Percentiles rank a stretch among this genome's conserved stretches.
These are phyloP conservation scores for Chauna torquata DNA, from an alignment of 2,113 vertebrate genomes.

Conservation along the genomic window DNA sequence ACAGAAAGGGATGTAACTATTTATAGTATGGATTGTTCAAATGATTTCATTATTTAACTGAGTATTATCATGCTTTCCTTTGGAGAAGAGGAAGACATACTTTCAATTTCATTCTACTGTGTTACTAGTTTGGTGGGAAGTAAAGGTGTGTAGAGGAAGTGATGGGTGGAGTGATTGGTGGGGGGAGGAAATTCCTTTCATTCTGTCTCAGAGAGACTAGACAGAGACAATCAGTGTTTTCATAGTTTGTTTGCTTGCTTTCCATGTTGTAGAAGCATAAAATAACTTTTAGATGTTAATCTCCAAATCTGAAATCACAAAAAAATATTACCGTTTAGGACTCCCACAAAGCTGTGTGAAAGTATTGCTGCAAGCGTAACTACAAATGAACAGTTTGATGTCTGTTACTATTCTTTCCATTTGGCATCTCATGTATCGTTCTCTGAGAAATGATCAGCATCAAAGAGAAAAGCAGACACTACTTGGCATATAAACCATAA, in stretches of 20 bases:
- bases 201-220: background rate
- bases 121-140: background rate
- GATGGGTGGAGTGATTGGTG: fast-evolving
- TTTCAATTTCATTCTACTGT: background rate
- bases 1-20: background rate
- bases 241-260: background rate
- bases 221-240: background rate
- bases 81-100: background rate
- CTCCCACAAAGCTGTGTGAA: background rate
- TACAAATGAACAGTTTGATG: background rate
- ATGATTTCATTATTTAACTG: background rate
- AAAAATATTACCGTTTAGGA: background rate
- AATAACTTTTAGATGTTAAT: background rate
- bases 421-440: background rate
- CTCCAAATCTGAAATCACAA: background rate
- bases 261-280: background rate
- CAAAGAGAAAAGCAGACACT: background rate
- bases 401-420: background rate
- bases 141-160: background rate
- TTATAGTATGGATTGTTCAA: background rate
- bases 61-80: background rate
- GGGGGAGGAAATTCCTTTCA: background rate
- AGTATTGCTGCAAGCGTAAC: background rate
- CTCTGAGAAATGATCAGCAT: background rate
- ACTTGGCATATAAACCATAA: background rate